Evolutionary conservation across 2,797 vertebrate genomes (phyloP), one percentile per base, ranked within the genome.

Genomic region (Sebastes hopkinsi): DNA sequence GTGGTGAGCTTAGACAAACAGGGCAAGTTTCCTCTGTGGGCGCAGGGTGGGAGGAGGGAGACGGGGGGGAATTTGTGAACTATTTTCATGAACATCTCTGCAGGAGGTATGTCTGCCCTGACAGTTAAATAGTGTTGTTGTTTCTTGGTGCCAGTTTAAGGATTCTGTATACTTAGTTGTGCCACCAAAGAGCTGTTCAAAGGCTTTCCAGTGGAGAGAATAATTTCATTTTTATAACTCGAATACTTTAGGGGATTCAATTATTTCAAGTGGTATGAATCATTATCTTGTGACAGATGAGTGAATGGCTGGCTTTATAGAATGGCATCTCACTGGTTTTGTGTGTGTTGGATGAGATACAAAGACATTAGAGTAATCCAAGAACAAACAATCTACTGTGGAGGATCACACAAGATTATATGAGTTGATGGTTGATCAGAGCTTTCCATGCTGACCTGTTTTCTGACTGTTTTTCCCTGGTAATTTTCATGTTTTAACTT

Each of bases 1-100:
- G 88, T 85, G 92, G 90, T 93, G 82, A 93, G 85, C 83, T 83
- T 84, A 88, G 81, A 92, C 89, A 93, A 93, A 94, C 88, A 87
- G 81, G 79, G 77, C 91, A 91, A 85, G 87, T 77, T 93, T 93
- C 88, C 83, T 88, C 81, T 86, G 86, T 88, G 88, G 84, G 86
- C 86, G 85, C 27, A 67, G 79, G 77, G 88, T 80, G 89, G 86
- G 86, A 72, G 79, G 71, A 77, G 75, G 65, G 78, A 42, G 75
- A 86, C 65, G 70, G 64, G 42, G 38, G 46, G 68, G 80, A 81
- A 83, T 84, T 75, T 86, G 85, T 85, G 81, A 70, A 88, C 83
- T 85, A n/a, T 66, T 76, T 92, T 92, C 84, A 85, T 30, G 36
- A 89, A 88, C 79, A 77, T 88, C 85, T 86, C 86, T 78, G 83